Evolutionary conservation across 1,140 invertebrate species (phyloP), one percentile per base, ranked within the genome.

Genomic region (Calliopsis andreniformis): DNA sequence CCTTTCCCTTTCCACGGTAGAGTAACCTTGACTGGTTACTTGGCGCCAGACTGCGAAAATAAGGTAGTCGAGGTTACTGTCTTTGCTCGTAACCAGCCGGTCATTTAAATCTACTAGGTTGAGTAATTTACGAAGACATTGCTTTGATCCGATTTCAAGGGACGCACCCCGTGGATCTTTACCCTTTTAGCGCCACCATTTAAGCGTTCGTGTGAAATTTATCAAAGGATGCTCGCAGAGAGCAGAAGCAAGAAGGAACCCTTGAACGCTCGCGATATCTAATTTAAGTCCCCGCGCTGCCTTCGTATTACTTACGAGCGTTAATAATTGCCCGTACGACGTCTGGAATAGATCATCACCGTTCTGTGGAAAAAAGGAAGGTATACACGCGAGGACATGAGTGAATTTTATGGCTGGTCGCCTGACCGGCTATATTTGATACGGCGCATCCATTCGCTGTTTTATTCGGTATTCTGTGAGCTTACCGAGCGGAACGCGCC

Each of bases 1-100:
- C 55, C 39, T 59, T 76, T 45, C 70, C 63, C 25, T 23, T 47
- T 55, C 53, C 45, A 63, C 49, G 69, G 67, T 71, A 73, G 39
- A 49, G 43, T 62, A 82, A 78, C 80, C 79, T 82, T 82, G 79
- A 82, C 63, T 82, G 59, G 63, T 39, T 51, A 55, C 28, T 47
- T 62, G 68, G 58, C 73, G 71, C 63, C 62, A 68, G 73, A 30
- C 53, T 42, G 16, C 51, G 42, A 76, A 69, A 69, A 69, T 76
- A 69, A 49, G 64, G 42, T 28, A 42, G 39, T 23, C 64, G 23
- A 35, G 72, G 47, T 59, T 4, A 20, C 53, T 69, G 35, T 45
- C 62, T 56, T 20, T 7, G 49, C 25, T 53, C 10, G 51, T 66
- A 67, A 56, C 69, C 23, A 16, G 39, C 30, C 14, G 25, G 32